Base-by-base conservation (phyloP, 2,888 invertebrate genomes). In the Sphecodes monilicornis region DNA sequence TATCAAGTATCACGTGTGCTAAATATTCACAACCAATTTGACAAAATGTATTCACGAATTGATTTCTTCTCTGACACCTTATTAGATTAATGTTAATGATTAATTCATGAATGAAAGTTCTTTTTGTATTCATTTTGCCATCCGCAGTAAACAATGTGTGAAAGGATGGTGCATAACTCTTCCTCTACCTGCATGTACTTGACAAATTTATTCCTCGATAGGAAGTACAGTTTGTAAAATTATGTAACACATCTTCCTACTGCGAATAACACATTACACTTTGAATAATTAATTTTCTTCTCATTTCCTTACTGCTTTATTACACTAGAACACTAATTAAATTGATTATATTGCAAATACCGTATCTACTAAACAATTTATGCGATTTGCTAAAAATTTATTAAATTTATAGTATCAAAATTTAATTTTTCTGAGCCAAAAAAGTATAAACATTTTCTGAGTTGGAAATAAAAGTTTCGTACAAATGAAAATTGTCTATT, bases 51-150 rank as follows among this genome's bases (percentile, higher is more conserved):
- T 32, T 18, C 10, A 36, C 36, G 11, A 32, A 36, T n/a, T 36
- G n/a, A 39, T 11, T n/a, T 39, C 66, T 36, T n/a, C n/a, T n/a
- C 10, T 1, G 32, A 11, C 32, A 66, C 32, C 18, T 36, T 36
- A 32, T 22, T 66, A n/a, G 10, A 36, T 69, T 71, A 54, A 43
- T 73, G 69, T 10, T n/a, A 10, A 50, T 10, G 50, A 46, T 29
- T 82, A 29, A 74, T 79, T 82, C 22, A 60, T 73, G 26, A 78
- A 74, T 0, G 78, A 79, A 82, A 79, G 69, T 74, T 43, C 50
- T 18, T n/a, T 10, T 70, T 57, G n/a, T 57, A 29, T 29, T 6
- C 66, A 4, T 8, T 29, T 32, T 32, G 29, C 6, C 29, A 18
- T 22, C 16, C 4, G 1, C 8, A 1, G 41, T 3, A 16, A 3